Evolutionary conservation across 2,113 vertebrate species (phyloP), one percentile per base, ranked within the genome.

Genomic region (Syrmaticus mikado): DNA sequence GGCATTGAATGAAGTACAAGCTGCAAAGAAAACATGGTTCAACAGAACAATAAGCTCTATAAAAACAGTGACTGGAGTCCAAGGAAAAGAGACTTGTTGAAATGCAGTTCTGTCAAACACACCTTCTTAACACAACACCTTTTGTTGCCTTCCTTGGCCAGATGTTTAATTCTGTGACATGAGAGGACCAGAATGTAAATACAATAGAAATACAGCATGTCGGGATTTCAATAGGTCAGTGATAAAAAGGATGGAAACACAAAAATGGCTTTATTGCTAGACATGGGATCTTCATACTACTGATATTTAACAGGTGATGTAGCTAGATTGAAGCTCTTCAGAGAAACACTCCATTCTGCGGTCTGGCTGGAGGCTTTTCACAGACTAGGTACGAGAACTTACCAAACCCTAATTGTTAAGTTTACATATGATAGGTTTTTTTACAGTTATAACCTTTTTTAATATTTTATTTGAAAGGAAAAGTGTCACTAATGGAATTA

Each of bases 11-110:
- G 99, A 99, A 97, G 99, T 99, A 20, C 99, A 99, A 97, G 99
- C 99, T 10, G 99, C 99, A 94, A 99, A 99, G 98, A 99, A 99
- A 98, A 99, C 99, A 7, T 99, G 99, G 99, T 99, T 99, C 98
- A 99, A 99, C 98, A 97, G 99, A 96, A 99, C 99, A 12, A 98
- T 99, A 94, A 99, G 98, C 97, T 99, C 99, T 96, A 99, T 99
- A 97, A 99, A 99, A 97, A 99, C 99, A 6, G 99, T 98, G 86
- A 99, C 99, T 5, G 99, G 99, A 75, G 98, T 98, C 81, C 99
- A 99, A 97, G 99, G 99, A 74, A 99, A 99, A 97, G 99, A 99
- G 97, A 99, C 98, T 91, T 98, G 99, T 96, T 99, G 98, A 99
- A 95, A 95, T 92, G 80, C 82, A 91, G 50, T 91, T 93, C 84